phyloP scores from a whole-genome alignment of 1,140 invertebrate species.

The Neotoxoptera formosana region DNA sequence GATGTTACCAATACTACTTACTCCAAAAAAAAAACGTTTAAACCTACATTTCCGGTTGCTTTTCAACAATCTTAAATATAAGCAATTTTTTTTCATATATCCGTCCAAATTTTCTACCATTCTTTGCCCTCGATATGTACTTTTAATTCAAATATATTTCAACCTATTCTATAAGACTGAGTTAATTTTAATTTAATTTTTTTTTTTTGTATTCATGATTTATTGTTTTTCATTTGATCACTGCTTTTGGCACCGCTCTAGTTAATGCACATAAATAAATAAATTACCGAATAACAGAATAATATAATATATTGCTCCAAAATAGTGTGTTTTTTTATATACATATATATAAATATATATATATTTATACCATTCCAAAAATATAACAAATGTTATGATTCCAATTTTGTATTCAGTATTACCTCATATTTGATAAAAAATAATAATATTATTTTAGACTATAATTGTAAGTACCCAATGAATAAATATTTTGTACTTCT shows the following conservation, averaged over 20 bases:
- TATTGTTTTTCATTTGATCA: constrained; percentile 35
- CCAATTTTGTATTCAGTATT: constrained; percentile 56
- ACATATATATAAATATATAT: constrained; percentile 33
- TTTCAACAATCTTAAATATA: constrained; percentile 53
- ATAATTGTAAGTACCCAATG: constrained; percentile 22
- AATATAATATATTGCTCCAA: constrained; percentile 22
- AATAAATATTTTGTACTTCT: constrained; percentile 48
- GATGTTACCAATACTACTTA: constrained; percentile 51
- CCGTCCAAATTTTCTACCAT: constrained; percentile 57
- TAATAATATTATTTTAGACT: constrained; percentile 41
- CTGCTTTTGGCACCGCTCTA: constrained; percentile 20
- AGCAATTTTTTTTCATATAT: constrained; percentile 44
- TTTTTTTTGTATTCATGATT: constrained; percentile 41
- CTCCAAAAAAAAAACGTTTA: constrained; percentile 3
- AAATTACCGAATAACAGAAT: neutral
- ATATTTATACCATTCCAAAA: constrained; percentile 52
- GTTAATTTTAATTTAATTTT: constrained; percentile 53
- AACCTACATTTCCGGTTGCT: constrained; percentile 48
- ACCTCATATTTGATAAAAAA: constrained; percentile 46
- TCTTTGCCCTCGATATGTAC: constrained; percentile 34
- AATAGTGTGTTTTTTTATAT: constrained; percentile 36
- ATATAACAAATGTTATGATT: constrained; percentile 31
- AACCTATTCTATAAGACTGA: constrained; percentile 58
- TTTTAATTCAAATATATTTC: constrained; percentile 54
- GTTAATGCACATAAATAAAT: constrained; percentile 26